Evolutionary conservation across 2,888 invertebrate genomes (phyloP), one percentile per base, ranked within the genome.

Genomic region (Blastobasis adustella): DNA sequence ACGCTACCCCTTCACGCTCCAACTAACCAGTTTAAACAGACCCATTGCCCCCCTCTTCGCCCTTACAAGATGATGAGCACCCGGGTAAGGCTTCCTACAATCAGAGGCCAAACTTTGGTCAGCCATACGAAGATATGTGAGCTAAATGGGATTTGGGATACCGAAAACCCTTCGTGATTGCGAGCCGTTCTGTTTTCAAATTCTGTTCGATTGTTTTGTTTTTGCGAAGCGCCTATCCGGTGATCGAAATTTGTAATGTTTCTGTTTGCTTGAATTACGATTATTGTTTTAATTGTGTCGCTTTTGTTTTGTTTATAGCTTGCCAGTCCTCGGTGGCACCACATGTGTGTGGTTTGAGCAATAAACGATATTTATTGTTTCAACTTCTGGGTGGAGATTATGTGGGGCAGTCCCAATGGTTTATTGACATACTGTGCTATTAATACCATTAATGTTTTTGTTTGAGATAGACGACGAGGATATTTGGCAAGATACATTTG

Each of bases 1-100:
- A 73, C 77, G 71, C 72, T 68, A 76, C 73, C 80, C 79, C 74
- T 77, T 75, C 70, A 71, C 69, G 71, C 67, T 62, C 66, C 54
- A 53, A 56, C 57, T 58, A 63, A 58, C 76, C 73, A 72, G 52
- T 49, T 47, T 46, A 52, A 41, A 46, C 47, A 60, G 65, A 69
- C 49, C 77, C 63, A 37, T 53, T 50, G 45, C 59, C 63, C 55
- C 60, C 57, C 57, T 47, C 56, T 10, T 37, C 43, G 39, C 37
- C 47, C 45, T 36, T 7, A 42, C 53, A 63, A 51, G 37, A 43
- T 50, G 64, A 49, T 58, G 48, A 57, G 50, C 59, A 50, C 62
- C 56, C 64, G 65, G 66, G 47, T 47, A 40, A 53, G 42, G 47
- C 51, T 44, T 23, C 8, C 39, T 9, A 45, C 55, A 54, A 47